These are phyloP conservation scores for Anolis sagrei DNA, from an alignment of 2,113 vertebrate species.

Conservation along the genomic window DNA sequence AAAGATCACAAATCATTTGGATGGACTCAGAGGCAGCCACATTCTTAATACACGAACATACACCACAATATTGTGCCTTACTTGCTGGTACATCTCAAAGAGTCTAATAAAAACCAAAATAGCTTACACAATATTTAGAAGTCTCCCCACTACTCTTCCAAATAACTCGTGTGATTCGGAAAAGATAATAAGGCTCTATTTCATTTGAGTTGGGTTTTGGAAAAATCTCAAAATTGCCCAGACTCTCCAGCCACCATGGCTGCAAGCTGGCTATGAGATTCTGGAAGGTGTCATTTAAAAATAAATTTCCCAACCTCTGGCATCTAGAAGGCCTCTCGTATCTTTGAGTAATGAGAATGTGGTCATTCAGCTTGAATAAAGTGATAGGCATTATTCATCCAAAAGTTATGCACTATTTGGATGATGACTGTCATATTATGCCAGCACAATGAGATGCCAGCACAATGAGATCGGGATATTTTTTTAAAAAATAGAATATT, in stretches of 20 bases:
- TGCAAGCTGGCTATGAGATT: too few species aligned
- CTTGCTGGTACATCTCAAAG: too few species aligned
- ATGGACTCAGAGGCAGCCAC: background rate
- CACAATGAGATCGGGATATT: too few species aligned
- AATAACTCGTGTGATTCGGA: background rate
- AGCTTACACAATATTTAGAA: too few species aligned
- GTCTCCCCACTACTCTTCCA: background rate
- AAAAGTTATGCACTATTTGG: background rate
- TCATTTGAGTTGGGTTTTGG: background rate
- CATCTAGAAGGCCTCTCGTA: too few species aligned
- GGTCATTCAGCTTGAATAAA: background rate
- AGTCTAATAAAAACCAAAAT: background rate
- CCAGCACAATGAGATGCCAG: background rate
- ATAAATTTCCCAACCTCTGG: too few species aligned
- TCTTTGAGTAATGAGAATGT: background rate
- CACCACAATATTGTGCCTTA: too few species aligned
- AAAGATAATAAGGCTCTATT: background rate
- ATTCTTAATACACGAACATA: too few species aligned
- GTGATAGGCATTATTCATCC: background rate
- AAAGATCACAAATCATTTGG: background rate
- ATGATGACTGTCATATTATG: background rate
- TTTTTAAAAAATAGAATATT: too few species aligned
- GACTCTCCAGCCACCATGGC: too few species aligned
- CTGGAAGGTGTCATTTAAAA: too few species aligned
- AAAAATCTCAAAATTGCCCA: too few species aligned